Percentiles rank a stretch among this genome's conserved stretches.
Conservation (phyloP, 2,888 invertebrate genomes). For the Mimumesa dahlbomi region DNA sequence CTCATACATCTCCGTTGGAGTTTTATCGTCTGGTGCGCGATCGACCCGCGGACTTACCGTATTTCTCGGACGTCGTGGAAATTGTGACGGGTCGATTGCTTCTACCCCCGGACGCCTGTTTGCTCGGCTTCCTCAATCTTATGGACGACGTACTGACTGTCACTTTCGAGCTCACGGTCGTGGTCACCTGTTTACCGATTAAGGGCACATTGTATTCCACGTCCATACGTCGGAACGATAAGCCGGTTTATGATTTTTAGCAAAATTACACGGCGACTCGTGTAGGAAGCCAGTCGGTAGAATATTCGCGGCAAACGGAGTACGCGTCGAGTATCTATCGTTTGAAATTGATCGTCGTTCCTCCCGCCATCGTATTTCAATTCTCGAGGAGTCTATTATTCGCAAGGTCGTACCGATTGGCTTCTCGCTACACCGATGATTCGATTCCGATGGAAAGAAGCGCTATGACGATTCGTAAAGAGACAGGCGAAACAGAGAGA, state of each 20-base stretch:
- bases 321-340: not conserved
- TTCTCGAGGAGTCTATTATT: no score
- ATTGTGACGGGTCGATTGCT: conserved; percentile 23
- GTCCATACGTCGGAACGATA: not conserved
- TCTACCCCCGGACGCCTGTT: conserved; percentile 36
- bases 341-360: not conserved
- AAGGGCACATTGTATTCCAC: conserved; percentile 34
- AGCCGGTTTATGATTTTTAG: conserved; percentile 1
- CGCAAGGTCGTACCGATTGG: no score
- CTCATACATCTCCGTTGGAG: not conserved
- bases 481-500: not conserved
- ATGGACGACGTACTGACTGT: conserved; percentile 42
- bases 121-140: conserved; percentile 53
- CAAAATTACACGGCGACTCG: no score
- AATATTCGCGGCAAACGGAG: not conserved
- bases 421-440: no score
- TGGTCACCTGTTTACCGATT: conserved; percentile 69
- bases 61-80: not conserved
- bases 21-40: no score
- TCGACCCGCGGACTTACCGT: not conserved
- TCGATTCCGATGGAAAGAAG: not conserved
- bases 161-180: conserved; percentile 66
- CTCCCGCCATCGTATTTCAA: no score
- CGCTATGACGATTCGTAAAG: conserved; percentile 13
- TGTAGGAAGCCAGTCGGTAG: not conserved